Base-by-base conservation (phyloP, 2,113 vertebrate genomes). In the Corythoichthys haematopterus region DNA sequence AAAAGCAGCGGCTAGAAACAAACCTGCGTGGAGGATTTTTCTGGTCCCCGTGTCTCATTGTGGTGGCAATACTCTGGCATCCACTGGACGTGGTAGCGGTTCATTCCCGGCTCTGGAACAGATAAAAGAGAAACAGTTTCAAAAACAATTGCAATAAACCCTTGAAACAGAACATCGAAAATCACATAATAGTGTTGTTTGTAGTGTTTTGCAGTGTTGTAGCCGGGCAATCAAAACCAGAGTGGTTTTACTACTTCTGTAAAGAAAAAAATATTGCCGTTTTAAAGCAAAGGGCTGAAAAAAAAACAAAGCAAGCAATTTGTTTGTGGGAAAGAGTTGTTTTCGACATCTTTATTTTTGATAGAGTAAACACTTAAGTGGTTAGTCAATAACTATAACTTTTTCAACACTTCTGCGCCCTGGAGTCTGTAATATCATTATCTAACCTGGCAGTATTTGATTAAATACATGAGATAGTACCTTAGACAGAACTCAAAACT, bases 61-160 rank as follows among this genome's bases (percentile, higher is more conserved):
- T 94, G 92, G 67, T 84, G 79, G 80, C 96, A 98, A 76, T 88
- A 92, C 78, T 98, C 95, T 0, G 92, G 91, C 33, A 90, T 87
- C 94, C 95, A 98, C 76, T 93, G 94, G 67, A 98, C 93, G 0
- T 94, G 94, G 77, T 95, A 97, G 0, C 88, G 93, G 63, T 83
- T 89, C 63, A 91, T 80, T 0, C 80, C 43, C 13, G 88, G 66
- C 80, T 95, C 95, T 62, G 60, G 40, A 63, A 10, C 0, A 11
- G 63, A 20, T 38, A 20, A 8, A 13, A 65, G 16, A 9, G 9
- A 35, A 65, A 11, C 11, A 11, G 47, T n/a, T 65, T 7, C 5
- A 36, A 57, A 57, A 36, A 36, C 33, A 57, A 33, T 55, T 55
- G 9, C 28, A 33, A 33, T 33, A 33, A 33, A 55, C 28, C 52